Base-by-base conservation (phyloP, 2,113 vertebrate genomes). In the Mugil cephalus region DNA sequence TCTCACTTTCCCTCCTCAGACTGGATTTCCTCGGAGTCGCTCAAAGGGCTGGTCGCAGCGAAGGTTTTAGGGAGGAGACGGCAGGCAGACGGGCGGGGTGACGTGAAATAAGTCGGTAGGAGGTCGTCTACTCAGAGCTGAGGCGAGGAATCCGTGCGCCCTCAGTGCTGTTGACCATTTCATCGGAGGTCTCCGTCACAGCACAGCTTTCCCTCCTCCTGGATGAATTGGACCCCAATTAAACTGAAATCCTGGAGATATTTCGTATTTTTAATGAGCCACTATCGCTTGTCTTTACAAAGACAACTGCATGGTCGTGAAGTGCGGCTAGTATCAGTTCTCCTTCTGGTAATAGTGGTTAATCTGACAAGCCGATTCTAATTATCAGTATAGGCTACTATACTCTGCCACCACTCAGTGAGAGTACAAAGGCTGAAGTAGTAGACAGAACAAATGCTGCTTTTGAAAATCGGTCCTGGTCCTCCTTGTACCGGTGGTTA, bases 71-170 rank as follows among this genome's bases (percentile, higher is more conserved):
- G 90, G 88, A 91, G 90, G 90, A 91, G 87, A 88, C 90, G 84
- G 73, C 61, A 38, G 82, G 82, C 90, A 91, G 88, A 90, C 90
- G 83, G 90, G 90, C 88, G 89, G 90, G 90, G 89, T 91, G 89
- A 91, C 80, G 89, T 82, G 87, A 84, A 89, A 65, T 70, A 87
- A 89, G 86, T 85, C 88, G 70, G 85, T 77, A 81, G 87, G 85
- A 87, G 89, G 86, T 89, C 83, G 89, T 83, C 87, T 87, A 46
- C 80, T 82, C 65, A 30, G 21, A 78, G 77, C 65, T 68, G 80
- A 86, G 77, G 75, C 64, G 74, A 74, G 50, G 69, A 52, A 85
- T 87, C 80, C 52, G 79, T 51, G 83, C 85, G 81, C 83, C 48
- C 80, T 79, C 72, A 13, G 35, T 51, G 69, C 30, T 64, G 68